Conservation (phyloP, 2,113 vertebrate species). For the Pristiophorus japonicus region DNA sequence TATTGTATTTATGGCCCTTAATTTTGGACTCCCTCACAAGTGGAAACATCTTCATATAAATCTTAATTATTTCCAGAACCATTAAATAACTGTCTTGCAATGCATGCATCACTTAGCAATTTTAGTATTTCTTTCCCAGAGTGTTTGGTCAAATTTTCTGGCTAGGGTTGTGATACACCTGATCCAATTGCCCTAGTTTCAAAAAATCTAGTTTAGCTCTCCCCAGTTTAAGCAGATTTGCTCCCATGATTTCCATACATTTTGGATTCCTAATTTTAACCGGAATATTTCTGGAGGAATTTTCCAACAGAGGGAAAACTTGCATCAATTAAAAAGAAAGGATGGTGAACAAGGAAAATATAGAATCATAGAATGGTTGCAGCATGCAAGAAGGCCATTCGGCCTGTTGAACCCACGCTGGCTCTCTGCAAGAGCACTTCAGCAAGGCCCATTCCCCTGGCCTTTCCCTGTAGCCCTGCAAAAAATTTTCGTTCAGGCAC, state of each 20-base stretch:
- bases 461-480: no score
- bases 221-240: background rate
- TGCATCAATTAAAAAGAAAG: background rate
- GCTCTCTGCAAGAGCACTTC: no score
- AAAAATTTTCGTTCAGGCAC: no score
- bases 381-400: no score
- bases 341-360: no score
- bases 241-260: background rate
- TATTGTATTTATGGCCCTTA: background rate
- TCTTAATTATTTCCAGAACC: background rate
- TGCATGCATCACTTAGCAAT: background rate
- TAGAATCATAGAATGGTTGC: no score
- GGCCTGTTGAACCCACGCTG: no score
- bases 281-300: background rate
- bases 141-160: background rate
- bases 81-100: background rate
- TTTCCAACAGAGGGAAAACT: background rate
- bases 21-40: background rate
- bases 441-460: no score
- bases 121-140: background rate
- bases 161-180: background rate
- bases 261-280: background rate
- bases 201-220: background rate
- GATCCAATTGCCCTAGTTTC: background rate
- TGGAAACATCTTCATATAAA: background rate